Base-by-base conservation (phyloP, 92 coral and sea anemone genomes). In the Porites lobata region DNA sequence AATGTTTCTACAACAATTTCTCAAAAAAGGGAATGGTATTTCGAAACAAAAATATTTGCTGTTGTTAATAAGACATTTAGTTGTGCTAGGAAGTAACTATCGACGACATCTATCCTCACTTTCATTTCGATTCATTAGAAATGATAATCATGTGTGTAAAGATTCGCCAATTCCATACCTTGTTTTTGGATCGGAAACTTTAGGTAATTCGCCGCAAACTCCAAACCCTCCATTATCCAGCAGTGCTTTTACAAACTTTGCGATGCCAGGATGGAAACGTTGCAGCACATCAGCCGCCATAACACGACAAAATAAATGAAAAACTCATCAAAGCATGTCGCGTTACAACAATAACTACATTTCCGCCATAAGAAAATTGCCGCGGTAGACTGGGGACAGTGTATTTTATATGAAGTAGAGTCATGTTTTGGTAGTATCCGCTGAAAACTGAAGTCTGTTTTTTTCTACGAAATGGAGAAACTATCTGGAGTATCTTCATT, bases 271-370 rank as follows among this genome's bases (percentile, higher is more conserved):
- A 24, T 91, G 90, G 76, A 93, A 91, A 75, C 95, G 87, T 43
- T 89, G 90, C 57, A 93, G 83, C 72, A 80, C 72, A 91, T 91
- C 96, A 24, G 86, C 87, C 63, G 96, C 96, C 98, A 95, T 95
- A 19, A n/a, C 77, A 18, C 54, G 81, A 80, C 10, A 61, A 29
- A 80, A 66, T 1, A 3, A n/a, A n/a, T 18, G 57, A 38, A 38
- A 38, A 38, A 38, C 47, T 38, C 47, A 38, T 38, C 47, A 38
- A 38, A 38, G 47, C 7, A 38, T 38, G 47, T 65, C 20, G 79
- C 85, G 86, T 69, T 64, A 69, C 47, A 2, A 3, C 47, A 38
- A 38, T 38, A 38, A 38, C 80, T 68, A 14, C 65, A 38, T 61
- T 69, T 53, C 85, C 88, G 89, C 94, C 92, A 91, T 82, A 8